Evolutionary conservation across 2,113 vertebrate genomes (phyloP), one percentile per base, ranked within the genome.

Genomic region (Scolopax mira): DNA sequence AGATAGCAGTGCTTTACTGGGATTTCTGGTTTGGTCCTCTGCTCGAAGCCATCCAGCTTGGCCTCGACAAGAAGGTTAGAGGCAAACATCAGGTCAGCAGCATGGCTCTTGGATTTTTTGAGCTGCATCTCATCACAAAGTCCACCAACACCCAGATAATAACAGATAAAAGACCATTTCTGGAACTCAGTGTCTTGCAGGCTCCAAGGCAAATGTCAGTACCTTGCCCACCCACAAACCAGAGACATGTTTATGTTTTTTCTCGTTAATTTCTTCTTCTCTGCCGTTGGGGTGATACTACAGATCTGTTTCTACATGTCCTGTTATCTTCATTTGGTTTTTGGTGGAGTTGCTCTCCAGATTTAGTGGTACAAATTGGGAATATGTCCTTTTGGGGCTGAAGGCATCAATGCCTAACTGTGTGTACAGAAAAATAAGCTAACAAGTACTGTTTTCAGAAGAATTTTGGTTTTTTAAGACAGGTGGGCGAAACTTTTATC

Each of bases 61-160:
- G 79, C 93, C 69, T 78, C 67, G 83, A 13, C 2, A 31, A 74
- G 64, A 60, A 39, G 3, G 22, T 83, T 37, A 83, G 46, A 79
- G 41, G 48, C 51, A 88, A 78, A 71, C 30, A 35, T 31, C 0
- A 0, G 18, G 42, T 60, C 30, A 51, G 77, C 33, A 58, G 42
- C 72, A 52, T 16, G 31, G 42, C 48, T 67, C 55, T 85, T 4
- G 12, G 52, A 5, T 81, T 78, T 94, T 83, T 93, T 60, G 69
- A 93, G 72, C 64, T 58, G 37, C 71, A 33, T 85, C 79, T 80
- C 73, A 21, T 35, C n/a, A 60, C 91, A 31, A 49, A 90, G 79
- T 55, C 19, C 22, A 7, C 54, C 62, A 54, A 37, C n/a, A 78
- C 49, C 22, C 23, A 48, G 16, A 13, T 31, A 37, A 24, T 57